These are phyloP conservation scores for Anser cygnoides DNA, from an alignment of 2,113 vertebrate species.

Conservation along the genomic window DNA sequence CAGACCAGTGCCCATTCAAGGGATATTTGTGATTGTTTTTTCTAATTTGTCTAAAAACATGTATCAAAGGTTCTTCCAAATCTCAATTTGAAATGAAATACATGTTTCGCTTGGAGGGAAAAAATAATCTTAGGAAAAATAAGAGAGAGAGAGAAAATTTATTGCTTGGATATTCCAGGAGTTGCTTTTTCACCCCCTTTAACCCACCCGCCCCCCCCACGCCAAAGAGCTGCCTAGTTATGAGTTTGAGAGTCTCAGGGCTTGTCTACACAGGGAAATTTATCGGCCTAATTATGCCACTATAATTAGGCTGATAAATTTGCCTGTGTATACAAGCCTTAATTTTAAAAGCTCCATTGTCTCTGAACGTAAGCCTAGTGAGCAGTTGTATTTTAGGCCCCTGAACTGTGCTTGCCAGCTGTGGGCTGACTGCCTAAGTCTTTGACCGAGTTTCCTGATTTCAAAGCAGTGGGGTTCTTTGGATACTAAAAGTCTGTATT, in stretches of 20 bases:
- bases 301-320: constrained; percentile 68
- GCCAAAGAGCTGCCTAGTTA: neutral
- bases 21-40: neutral
- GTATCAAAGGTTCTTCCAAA: neutral
- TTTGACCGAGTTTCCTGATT: constrained; percentile 59
- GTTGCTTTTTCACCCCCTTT: neutral
- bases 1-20: fast-evolving
- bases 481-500: constrained; percentile 32
- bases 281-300: constrained; percentile 51
- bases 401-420: constrained; percentile 40
- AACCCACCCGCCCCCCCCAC: no score
- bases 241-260: constrained; percentile 14
- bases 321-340: constrained; percentile 64
- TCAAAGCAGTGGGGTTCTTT: constrained; percentile 51
- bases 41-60: neutral
- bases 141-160: neutral
- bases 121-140: neutral
- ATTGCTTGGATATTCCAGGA: neutral
- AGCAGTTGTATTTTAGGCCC: constrained; percentile 25
- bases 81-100: neutral
- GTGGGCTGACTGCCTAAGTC: constrained; percentile 40
- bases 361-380: neutral
- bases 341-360: constrained; percentile 67
- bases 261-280: constrained; percentile 67
- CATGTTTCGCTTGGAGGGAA: neutral